phyloP scores from a whole-genome alignment of 2,113 vertebrate genomes.

The Ceyx cyanopectus region DNA sequence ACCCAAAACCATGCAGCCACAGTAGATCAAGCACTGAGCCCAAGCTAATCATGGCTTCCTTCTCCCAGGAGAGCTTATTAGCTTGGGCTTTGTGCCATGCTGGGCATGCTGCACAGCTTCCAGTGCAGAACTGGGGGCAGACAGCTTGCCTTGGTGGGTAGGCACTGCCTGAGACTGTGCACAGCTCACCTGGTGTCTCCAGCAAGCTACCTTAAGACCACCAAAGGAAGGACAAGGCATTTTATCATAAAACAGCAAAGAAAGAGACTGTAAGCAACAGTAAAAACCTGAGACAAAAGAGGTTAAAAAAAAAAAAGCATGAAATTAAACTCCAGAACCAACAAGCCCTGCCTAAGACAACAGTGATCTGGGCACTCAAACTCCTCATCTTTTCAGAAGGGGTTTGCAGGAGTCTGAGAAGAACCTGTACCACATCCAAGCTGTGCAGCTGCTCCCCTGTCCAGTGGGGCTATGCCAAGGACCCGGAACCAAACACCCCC shows the following conservation, averaged over 20 bases:
- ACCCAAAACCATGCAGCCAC: not conserved
- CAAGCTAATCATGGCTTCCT: not conserved
- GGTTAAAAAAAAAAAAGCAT: not conserved
- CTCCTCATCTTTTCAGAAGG: not conserved
- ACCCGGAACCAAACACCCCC: conserved; percentile 43
- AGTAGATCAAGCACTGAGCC: not conserved
- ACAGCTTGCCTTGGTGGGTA: accelerated
- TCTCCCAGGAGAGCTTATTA: not conserved
- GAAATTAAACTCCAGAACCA: not conserved
- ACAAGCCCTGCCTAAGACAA: not conserved
- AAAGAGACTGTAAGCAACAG: not conserved
- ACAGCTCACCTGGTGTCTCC: not conserved
- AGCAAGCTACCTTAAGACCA: accelerated
- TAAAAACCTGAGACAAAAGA: not conserved
- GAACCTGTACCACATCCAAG: conserved; percentile 48
- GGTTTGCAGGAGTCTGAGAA: not conserved
- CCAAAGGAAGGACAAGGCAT: not conserved
- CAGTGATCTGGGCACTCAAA: not conserved
- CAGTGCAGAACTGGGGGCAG: not conserved
- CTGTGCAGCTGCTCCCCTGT: conserved; percentile 53
- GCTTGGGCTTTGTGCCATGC: not conserved
- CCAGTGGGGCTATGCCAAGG: conserved; percentile 15
- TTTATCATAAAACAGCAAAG: not conserved
- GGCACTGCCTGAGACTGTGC: not conserved
- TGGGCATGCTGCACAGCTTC: not conserved